Percentiles rank a stretch among this genome's conserved stretches.
These are phyloP conservation scores for Botrylloides violaceus DNA, from an alignment of 23 tunicate genomes.

Conservation along the genomic window DNA sequence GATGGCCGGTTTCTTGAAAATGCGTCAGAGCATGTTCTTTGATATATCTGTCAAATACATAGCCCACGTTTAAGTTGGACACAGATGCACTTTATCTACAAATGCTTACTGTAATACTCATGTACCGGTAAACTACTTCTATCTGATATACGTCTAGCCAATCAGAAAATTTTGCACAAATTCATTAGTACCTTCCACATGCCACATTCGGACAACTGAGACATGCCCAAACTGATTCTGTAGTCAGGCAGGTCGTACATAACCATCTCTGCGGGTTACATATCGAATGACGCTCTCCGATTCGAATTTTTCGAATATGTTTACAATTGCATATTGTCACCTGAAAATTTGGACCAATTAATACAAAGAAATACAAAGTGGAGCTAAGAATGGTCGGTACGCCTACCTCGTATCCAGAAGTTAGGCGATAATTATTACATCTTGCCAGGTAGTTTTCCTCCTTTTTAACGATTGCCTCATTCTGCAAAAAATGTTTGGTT, in stretches of 20 bases:
- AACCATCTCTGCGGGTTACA: slow-evolving; percentile 78
- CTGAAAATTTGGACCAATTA: slow-evolving; percentile 22
- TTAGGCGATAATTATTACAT: slow-evolving; percentile 63
- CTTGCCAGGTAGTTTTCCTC: slow-evolving; percentile 67
- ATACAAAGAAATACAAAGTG: neutral
- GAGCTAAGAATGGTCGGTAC: neutral
- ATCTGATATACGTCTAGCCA: too few relatives aligned
- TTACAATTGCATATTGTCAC: slow-evolving; percentile 83
- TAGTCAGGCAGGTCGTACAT: slow-evolving; percentile 64
- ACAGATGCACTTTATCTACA: too few relatives aligned
- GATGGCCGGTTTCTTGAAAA: slow-evolving; percentile 61
- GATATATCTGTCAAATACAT: slow-evolving; percentile 49
- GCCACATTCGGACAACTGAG: slow-evolving; percentile 94
- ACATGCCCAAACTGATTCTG: slow-evolving; percentile 93
- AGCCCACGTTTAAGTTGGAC: neutral
- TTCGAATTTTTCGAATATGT: slow-evolving; percentile 73
- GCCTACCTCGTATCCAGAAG: slow-evolving; percentile 74
- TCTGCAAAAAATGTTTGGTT: neutral
- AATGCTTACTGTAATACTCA: too few relatives aligned
- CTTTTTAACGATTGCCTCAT: slow-evolving; percentile 22
- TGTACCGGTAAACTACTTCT: too few relatives aligned
- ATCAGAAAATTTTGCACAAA: too few relatives aligned
- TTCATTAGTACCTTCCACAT: slow-evolving; percentile 95
- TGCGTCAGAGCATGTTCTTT: slow-evolving; percentile 82
- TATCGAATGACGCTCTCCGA: slow-evolving; percentile 82